phyloP scores from a whole-genome alignment of 2,888 invertebrate species.

The Ypsolopha scabrella region DNA sequence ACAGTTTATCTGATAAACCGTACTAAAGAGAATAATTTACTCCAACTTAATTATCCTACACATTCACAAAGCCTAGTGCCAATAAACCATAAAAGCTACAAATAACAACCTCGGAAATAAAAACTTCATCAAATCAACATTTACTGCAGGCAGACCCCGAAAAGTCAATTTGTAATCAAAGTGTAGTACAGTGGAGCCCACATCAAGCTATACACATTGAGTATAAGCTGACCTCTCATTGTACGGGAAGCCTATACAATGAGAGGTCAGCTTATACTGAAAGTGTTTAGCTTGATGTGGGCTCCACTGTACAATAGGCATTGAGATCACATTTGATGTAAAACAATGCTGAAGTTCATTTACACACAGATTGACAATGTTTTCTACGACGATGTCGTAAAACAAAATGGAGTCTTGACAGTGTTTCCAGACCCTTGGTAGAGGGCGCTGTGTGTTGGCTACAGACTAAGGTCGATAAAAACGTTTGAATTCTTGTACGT shows the following conservation, averaged over 20 bases:
- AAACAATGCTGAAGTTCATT: conserved; percentile 45
- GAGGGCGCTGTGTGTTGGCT: background rate
- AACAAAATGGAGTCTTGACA: conserved; percentile 17
- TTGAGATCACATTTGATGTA: conserved; percentile 13
- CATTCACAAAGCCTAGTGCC: background rate
- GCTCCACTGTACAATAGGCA: too few relatives aligned
- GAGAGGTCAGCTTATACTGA: too few relatives aligned
- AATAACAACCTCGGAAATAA: background rate
- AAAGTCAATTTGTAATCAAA: conserved; percentile 11
- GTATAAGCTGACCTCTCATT: too few relatives aligned
- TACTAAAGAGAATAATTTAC: too few relatives aligned
- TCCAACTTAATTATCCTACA: too few relatives aligned
- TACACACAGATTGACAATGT: conserved; percentile 42
- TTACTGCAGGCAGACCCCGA: background rate
- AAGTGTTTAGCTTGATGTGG: too few relatives aligned
- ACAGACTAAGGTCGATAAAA: background rate
- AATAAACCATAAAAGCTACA: background rate
- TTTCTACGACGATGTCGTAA: conserved; percentile 19
- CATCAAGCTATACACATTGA: too few relatives aligned
- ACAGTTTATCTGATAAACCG: too few relatives aligned
- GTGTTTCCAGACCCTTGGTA: background rate
- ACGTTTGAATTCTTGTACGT: too few relatives aligned
- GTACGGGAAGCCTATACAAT: too few relatives aligned
- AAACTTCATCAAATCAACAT: background rate
- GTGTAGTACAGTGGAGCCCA: conserved; percentile 9